Evolutionary conservation across 1,140 invertebrate species (phyloP).

Genomic region (Neodiprion lecontei): DNA sequence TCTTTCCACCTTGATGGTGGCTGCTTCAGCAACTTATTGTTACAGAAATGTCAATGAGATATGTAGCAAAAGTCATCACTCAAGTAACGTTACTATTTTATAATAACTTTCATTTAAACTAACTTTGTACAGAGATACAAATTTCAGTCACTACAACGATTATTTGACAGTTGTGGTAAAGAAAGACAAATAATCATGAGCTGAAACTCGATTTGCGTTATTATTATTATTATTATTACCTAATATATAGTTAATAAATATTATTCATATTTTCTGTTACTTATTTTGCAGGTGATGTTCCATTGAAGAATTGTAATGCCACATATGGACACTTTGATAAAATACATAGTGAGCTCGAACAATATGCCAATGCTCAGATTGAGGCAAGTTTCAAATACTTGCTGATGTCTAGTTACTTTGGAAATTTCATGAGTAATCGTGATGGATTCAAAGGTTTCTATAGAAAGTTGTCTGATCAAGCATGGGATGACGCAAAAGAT

Average conservation of each 20-base stretch:
- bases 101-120: conserved; percentile 23
- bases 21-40: conserved; percentile 62
- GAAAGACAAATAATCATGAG: conserved; percentile 9
- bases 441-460: conserved; percentile 79
- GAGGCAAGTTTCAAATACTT: conserved; percentile 76
- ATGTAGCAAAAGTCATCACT: conserved; percentile 57
- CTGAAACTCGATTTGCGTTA: conserved; percentile 2
- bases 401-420: conserved; percentile 77
- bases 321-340: conserved; percentile 69
- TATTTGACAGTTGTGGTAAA: background rate
- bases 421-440: conserved; percentile 77
- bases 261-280: background rate
- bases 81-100: conserved; percentile 44
- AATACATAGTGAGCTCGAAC: conserved; percentile 60
- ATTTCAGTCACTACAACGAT: conserved; percentile 20
- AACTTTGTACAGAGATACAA: conserved; percentile 18
- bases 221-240: background rate
- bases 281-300: conserved; percentile 37
- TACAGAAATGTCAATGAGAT: conserved; percentile 67
- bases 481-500: conserved; percentile 77
- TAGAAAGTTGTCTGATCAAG: conserved; percentile 73
- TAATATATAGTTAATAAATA: conserved; percentile 8
- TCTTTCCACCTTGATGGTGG: conserved; percentile 60
- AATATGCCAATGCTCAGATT: conserved; percentile 72
- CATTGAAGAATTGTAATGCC: conserved; percentile 69